Evolutionary conservation across 1,140 invertebrate species (phyloP), one percentile per base, ranked within the genome.

Genomic region (Camponotus floridanus): DNA sequence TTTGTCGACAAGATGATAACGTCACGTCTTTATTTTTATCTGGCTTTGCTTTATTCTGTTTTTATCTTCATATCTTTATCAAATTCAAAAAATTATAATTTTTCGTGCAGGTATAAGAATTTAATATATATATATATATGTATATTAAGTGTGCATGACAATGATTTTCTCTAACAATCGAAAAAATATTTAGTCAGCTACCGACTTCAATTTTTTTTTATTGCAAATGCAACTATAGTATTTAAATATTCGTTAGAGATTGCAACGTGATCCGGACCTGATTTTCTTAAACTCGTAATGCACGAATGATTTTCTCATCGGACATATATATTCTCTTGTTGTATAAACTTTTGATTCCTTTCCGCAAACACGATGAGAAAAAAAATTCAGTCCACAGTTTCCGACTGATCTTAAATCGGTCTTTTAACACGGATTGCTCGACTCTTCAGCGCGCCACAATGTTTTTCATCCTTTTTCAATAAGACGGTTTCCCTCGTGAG

Each of bases 401-500:
- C 87, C 85, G 85, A 76, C 71, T 83, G 74, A 83, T 87, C 78
- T 67, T 84, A 86, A 88, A 85, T 88, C 84, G 79, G 11, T 86
- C 84, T 89, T 74, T 84, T 59, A 62, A 74, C 70, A 57, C 51
- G 89, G 89, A 87, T 90, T 87, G 89, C 76, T 87, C 88, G 71
- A 83, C 86, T 88, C 80, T 86, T 74, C 42, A 45, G 70, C 78
- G 87, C 87, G 70, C 62, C 83, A 67, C 83, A 80, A 86, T 88
- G 83, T 88, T 90, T 85, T 70, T 80, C 81, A 86, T 67, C 76
- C 80, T 76, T 90, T 85, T 89, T 73, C 86, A 61, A 90, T 84
- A 88, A 90, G 89, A 90, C 83, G 89, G 86, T 90, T 90, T 90
- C 86, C 88, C 88, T 88, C 89, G 86, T 90, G 88, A 90, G 86